phyloP scores from a whole-genome alignment of 2,113 vertebrate species.

The Raja brachyura region DNA sequence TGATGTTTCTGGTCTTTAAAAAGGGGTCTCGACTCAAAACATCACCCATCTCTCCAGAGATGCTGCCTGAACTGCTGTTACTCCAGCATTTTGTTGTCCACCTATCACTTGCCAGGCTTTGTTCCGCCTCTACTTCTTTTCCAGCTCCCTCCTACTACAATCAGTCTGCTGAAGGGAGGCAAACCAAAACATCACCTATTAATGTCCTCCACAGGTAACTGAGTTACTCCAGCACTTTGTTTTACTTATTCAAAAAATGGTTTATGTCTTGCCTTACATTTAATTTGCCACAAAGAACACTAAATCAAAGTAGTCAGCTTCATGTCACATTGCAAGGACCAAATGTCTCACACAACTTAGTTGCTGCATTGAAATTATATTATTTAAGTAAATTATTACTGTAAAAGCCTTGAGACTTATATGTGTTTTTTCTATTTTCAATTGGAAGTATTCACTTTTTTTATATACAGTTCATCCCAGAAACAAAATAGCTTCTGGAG shows the following conservation, averaged over 20 bases:
- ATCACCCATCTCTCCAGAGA: no score
- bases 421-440: neutral
- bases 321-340: neutral
- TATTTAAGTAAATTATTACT: neutral
- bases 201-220: no score
- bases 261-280: neutral
- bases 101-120: no score
- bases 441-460: neutral
- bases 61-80: no score
- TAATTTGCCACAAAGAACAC: neutral
- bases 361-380: neutral
- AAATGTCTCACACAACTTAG: neutral
- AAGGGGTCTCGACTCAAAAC: no score
- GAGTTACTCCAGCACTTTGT: no score
- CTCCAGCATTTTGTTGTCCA: no score
- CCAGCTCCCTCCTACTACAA: no score
- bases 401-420: neutral
- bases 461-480: neutral
- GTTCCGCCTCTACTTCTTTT: no score
- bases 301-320: neutral
- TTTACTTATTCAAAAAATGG: neutral
- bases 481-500: neutral
- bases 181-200: no score
- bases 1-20: no score
- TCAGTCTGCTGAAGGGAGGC: no score